These are phyloP conservation scores for Mormyrus iriodes DNA, from an alignment of 2,113 vertebrate genomes.

Conservation along the genomic window DNA sequence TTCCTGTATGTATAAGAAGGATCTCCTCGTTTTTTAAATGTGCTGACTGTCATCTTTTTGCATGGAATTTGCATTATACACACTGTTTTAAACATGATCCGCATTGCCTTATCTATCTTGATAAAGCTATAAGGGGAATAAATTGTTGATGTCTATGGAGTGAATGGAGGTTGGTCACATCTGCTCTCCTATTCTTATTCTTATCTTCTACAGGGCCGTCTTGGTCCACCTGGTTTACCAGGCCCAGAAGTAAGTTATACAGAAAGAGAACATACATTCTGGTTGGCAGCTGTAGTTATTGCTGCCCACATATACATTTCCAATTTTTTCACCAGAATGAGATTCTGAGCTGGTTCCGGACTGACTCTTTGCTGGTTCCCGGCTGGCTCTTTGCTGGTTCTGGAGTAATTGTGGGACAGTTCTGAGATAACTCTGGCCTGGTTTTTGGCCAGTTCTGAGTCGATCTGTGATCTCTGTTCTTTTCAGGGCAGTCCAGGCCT, in stretches of 20 bases:
- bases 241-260: slow-evolving; percentile 71
- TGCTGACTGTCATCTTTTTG: not conserved
- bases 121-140: not conserved
- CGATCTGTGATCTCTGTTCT: slow-evolving; percentile 19
- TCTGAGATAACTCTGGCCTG: not conserved
- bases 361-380: not conserved
- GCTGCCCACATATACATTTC: not conserved
- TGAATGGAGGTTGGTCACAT: not conserved
- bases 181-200: not conserved
- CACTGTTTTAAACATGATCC: not conserved
- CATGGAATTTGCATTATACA: not conserved
- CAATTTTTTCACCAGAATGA: not conserved
- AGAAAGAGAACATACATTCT: not conserved
- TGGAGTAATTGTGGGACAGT: not conserved
- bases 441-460: not conserved
- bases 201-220: slow-evolving; percentile 60
- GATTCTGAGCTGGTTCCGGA: not conserved
- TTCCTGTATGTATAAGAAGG: slow-evolving; percentile 46
- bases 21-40: not conserved
- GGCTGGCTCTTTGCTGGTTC: not conserved
- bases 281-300: not conserved
- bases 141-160: not conserved
- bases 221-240: slow-evolving; percentile 65
- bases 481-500: slow-evolving; percentile 74
- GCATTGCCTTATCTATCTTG: not conserved